Evolutionary conservation across 1,140 invertebrate genomes (phyloP).

Genomic region (Tenebrio molitor): DNA sequence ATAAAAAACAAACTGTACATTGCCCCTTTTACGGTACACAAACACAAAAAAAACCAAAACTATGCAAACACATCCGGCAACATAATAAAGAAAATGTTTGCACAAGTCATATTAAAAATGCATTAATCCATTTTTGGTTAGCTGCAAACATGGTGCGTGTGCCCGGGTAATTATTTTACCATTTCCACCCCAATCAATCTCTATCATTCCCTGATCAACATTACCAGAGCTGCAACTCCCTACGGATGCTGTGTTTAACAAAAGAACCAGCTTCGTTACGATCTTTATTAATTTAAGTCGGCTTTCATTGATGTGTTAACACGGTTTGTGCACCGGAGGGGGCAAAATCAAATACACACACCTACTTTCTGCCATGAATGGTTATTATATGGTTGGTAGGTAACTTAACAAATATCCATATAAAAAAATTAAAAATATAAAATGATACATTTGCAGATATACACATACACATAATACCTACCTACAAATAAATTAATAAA

Average conservation of each 20-base stretch:
- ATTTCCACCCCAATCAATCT: slow-evolving; percentile 66
- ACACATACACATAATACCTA: too few relatives aligned
- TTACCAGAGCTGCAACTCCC: slow-evolving; percentile 45
- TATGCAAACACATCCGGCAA: slow-evolving; percentile 58
- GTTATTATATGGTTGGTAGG: too few relatives aligned
- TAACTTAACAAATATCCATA: too few relatives aligned
- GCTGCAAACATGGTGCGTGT: slow-evolving; percentile 59
- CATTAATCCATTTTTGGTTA: slow-evolving; percentile 66
- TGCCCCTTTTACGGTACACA: slow-evolving; percentile 36
- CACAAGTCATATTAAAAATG: slow-evolving; percentile 65
- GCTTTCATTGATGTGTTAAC: slow-evolving; percentile 61
- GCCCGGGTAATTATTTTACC: slow-evolving; percentile 63
- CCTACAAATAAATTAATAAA: too few relatives aligned
- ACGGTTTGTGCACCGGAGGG: slow-evolving; percentile 47
- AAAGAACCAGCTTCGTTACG: slow-evolving; percentile 48
- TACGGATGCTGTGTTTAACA: slow-evolving; percentile 51
- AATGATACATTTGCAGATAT: too few relatives aligned
- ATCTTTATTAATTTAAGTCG: slow-evolving; percentile 61
- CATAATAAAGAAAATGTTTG: slow-evolving; percentile 63
- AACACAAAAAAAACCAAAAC: slow-evolving; percentile 58
- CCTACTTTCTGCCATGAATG: too few relatives aligned
- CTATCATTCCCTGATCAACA: slow-evolving; percentile 64
- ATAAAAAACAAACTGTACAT: slow-evolving; percentile 53
- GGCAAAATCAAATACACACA: slow-evolving; percentile 17
- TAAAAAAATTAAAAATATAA: too few relatives aligned